A percentile compares a stretch with the other conserved stretches of the same genome.
Evolutionary conservation across 2,797 vertebrate species (phyloP).

Genomic region (Echiichthys vipera): DNA sequence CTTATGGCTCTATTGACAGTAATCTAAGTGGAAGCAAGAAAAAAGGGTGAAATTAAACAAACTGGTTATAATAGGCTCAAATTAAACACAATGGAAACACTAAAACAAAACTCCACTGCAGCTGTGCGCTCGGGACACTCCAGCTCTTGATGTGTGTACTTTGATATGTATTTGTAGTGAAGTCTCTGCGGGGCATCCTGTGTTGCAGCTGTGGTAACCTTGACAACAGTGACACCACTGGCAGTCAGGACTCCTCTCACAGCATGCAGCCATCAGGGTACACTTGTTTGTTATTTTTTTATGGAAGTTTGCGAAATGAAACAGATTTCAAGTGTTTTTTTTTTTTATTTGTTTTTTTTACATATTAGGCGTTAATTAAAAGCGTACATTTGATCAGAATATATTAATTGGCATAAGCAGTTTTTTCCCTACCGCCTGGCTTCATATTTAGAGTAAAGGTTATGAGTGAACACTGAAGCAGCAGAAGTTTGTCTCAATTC

Average conservation of each 20-base stretch:
- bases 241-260: constrained; percentile 49
- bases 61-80: too few species aligned
- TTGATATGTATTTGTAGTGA: constrained; percentile 1
- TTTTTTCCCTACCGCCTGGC: neutral
- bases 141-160: constrained; percentile 5
- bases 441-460: neutral
- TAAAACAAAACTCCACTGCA: neutral
- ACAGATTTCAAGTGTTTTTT: neutral
- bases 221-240: constrained; percentile 75
- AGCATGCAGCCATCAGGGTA: constrained; percentile 21
- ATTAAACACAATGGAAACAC: neutral
- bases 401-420: neutral
- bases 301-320: neutral
- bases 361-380: neutral
- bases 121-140: neutral
- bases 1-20: too few species aligned
- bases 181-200: constrained; percentile 50
- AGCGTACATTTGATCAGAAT: neutral
- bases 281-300: neutral
- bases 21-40: too few species aligned
- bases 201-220: constrained; percentile 77
- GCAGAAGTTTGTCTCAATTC: constrained; percentile 67
- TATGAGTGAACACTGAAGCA: constrained; percentile 13
- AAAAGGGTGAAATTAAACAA: neutral
- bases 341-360: neutral